Percentiles rank a stretch among this genome's conserved stretches.
Evolutionary conservation across 2,797 vertebrate genomes (phyloP).

Genomic region (Dryobates pubescens): DNA sequence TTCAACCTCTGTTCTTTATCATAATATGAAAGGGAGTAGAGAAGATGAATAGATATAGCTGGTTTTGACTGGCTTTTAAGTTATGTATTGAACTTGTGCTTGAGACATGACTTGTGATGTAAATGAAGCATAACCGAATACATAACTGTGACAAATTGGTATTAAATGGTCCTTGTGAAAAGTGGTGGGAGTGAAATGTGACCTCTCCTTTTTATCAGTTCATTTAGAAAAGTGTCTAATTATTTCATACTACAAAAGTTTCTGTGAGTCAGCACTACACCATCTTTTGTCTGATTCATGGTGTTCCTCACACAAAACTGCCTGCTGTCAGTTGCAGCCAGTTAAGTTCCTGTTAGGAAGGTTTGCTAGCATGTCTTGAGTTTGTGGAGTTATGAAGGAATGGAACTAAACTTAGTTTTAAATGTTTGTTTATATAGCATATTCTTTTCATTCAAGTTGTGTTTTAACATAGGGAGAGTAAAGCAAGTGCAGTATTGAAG

Average conservation of each 20-base stretch:
- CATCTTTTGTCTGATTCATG: slow-evolving; percentile 1
- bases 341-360: background rate
- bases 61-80: slow-evolving; percentile 24
- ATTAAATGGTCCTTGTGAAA: slow-evolving; percentile 8
- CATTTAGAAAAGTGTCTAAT: background rate
- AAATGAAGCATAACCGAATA: slow-evolving; percentile 32
- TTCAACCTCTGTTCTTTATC: background rate
- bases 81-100: slow-evolving; percentile 18
- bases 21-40: background rate
- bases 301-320: background rate
- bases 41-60: background rate
- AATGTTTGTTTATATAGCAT: background rate
- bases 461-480: background rate
- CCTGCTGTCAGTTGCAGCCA: background rate
- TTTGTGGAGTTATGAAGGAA: background rate
- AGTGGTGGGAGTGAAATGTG: slow-evolving; percentile 25
- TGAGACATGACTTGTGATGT: slow-evolving; percentile 25
- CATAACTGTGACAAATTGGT: slow-evolving; percentile 26
- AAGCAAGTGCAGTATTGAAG: background rate
- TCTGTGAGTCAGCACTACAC: background rate
- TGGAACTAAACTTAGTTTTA: background rate
- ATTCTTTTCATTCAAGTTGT: background rate
- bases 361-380: background rate
- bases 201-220: slow-evolving; percentile 22
- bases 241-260: background rate